Conservation (phyloP, 2,888 invertebrate genomes). For the Heliconius cydno region DNA sequence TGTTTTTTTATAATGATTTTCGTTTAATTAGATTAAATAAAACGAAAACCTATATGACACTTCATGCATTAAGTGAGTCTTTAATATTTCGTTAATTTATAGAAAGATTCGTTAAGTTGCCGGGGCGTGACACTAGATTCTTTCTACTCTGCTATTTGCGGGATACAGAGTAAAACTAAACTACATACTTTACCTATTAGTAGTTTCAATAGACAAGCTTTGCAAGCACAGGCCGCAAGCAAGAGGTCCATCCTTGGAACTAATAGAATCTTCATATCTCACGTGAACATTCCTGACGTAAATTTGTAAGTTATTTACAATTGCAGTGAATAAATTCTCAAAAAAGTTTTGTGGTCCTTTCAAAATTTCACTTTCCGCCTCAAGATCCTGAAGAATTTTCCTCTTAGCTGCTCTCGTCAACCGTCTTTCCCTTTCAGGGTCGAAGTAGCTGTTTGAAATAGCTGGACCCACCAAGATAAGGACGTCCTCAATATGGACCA, state of each 20-base stretch:
- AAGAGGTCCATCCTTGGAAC: slow-evolving; percentile 85
- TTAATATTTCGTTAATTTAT: too few relatives aligned
- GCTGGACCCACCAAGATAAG: slow-evolving; percentile 90
- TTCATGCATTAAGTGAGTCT: too few relatives aligned
- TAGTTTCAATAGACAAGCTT: slow-evolving; percentile 90
- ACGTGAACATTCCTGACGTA: slow-evolving; percentile 91
- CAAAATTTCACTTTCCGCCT: slow-evolving; percentile 82
- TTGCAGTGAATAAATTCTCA: slow-evolving; percentile 88
- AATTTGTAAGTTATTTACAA: slow-evolving; percentile 91
- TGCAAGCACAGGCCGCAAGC: slow-evolving; percentile 91
- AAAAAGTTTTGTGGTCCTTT: slow-evolving; percentile 87
- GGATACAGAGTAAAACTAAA: background rate
- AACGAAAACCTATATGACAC: too few relatives aligned
- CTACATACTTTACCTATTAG: slow-evolving; percentile 85
- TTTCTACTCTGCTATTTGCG: too few relatives aligned
- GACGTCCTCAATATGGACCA: slow-evolving; percentile 89
- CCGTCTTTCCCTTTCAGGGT: slow-evolving; percentile 88
- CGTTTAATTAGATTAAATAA: too few relatives aligned
- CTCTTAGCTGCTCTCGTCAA: slow-evolving; percentile 89
- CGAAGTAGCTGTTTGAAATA: slow-evolving; percentile 86
- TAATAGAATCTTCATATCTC: slow-evolving; percentile 90
- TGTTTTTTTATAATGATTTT: too few relatives aligned
- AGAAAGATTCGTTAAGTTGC: too few relatives aligned
- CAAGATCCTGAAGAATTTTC: slow-evolving; percentile 87
- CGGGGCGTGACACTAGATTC: too few relatives aligned